Evolutionary conservation across 2,113 vertebrate genomes (phyloP).

Genomic region (Engraulis encrasicolus): DNA sequence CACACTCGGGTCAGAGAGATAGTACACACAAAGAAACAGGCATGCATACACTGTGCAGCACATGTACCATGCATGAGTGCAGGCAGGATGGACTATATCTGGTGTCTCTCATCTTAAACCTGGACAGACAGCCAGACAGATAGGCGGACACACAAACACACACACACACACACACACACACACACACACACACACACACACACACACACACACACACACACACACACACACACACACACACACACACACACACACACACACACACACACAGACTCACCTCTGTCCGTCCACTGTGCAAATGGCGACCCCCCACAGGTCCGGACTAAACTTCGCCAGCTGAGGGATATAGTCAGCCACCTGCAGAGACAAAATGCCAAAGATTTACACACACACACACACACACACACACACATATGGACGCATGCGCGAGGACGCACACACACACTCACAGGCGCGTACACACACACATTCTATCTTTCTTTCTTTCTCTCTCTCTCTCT

Average conservation of each 20-base stretch:
- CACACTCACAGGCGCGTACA: background rate
- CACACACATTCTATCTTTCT: no score
- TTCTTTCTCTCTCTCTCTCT: no score
- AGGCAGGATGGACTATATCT: no score
- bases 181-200: background rate
- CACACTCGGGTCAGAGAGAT: background rate
- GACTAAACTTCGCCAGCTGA: constrained; percentile 96
- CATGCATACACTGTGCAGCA: background rate
- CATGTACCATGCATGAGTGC: no score
- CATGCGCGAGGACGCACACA: no score
- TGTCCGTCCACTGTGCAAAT: constrained; percentile 98
- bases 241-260: no score
- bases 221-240: background rate
- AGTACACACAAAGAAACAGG: background rate
- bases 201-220: background rate
- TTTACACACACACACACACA: background rate
- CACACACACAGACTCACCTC: constrained; percentile 73
- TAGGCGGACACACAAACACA: no score
- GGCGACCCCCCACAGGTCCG: constrained; percentile 94
- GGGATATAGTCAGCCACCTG: constrained; percentile 99
- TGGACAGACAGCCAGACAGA: background rate
- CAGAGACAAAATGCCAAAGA: background rate
- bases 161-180: background rate
- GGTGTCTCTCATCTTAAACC: no score
- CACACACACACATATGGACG: background rate